phyloP scores from a whole-genome alignment of 2,888 invertebrate species.

The Margaritifera margaritifera region DNA sequence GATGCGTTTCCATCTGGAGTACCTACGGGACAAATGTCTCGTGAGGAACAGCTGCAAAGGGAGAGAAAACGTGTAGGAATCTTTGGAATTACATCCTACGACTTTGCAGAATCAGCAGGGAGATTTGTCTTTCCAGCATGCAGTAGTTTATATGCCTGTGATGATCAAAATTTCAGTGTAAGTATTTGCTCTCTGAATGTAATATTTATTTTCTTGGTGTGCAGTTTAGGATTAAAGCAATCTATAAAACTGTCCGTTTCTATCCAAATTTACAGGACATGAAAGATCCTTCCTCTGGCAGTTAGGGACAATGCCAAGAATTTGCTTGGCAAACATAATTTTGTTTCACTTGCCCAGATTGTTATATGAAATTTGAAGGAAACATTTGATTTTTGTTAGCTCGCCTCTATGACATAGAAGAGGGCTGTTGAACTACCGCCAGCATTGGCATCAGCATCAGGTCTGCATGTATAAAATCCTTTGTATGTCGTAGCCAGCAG shows the following conservation, averaged over 20 bases:
- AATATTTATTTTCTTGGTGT: background rate
- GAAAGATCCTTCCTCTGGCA: background rate
- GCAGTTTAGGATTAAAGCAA: background rate
- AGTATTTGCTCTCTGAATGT: constrained; percentile 7
- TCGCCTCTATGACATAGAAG: no score
- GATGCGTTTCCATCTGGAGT: constrained; percentile 80
- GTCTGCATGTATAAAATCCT: no score
- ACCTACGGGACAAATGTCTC: constrained; percentile 79
- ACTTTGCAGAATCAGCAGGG: constrained; percentile 86
- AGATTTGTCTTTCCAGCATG: constrained; percentile 93
- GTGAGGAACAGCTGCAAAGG: constrained; percentile 92
- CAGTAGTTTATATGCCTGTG: constrained; percentile 89
- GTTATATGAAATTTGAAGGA: no score
- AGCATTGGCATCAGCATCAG: no score
- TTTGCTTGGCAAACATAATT: background rate
- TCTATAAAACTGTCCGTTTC: background rate
- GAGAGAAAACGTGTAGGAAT: constrained; percentile 93
- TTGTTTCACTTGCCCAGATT: background rate
- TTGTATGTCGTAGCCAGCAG: no score
- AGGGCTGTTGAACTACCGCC: no score
- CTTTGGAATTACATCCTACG: constrained; percentile 94
- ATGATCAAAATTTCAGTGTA: constrained; percentile 76
- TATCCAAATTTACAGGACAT: background rate
- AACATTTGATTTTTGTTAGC: no score
- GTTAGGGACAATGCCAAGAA: background rate